Percentiles rank a stretch among this genome's conserved stretches.
These are phyloP conservation scores for Synergus umbraculus DNA, from an alignment of 2,888 invertebrate species.

Conservation along the genomic window DNA sequence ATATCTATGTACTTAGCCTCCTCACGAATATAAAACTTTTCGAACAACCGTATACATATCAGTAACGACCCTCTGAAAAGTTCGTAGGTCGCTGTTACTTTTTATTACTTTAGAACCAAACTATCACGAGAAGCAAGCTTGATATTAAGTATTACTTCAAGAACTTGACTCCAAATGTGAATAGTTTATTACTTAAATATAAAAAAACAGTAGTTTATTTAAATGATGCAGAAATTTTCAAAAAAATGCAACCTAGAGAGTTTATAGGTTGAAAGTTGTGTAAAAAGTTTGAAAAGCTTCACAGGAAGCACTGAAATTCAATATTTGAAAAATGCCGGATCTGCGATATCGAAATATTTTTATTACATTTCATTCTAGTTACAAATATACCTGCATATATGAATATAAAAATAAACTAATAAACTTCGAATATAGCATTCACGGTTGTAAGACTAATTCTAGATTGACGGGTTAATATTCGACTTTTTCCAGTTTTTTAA, in stretches of 20 bases:
- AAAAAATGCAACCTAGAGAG: neutral
- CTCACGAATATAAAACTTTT: slow-evolving; percentile 16
- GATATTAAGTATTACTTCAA: neutral
- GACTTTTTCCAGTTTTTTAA: too few species aligned
- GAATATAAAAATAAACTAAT: too few species aligned
- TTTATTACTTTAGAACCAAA: slow-evolving; percentile 5
- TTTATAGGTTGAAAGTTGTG: neutral
- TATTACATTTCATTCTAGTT: neutral
- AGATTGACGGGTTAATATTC: too few species aligned
- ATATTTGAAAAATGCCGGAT: neutral
- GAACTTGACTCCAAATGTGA: too few species aligned
- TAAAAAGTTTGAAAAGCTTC: slow-evolving; percentile 3
- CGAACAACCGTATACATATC: slow-evolving; percentile 19
- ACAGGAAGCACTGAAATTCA: neutral
- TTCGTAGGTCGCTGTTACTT: slow-evolving; percentile 11
- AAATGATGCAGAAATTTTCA: neutral
- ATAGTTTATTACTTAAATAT: neutral
- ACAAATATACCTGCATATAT: too few species aligned
- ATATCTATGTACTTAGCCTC: slow-evolving; percentile 11
- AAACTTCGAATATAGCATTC: too few species aligned
- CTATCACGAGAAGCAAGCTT: neutral
- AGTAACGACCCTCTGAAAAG: slow-evolving; percentile 10
- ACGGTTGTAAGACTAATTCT: too few species aligned
- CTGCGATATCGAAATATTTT: neutral
- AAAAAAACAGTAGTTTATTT: neutral